These are phyloP conservation scores for Heloderma charlesbogerti DNA, from an alignment of 2,113 vertebrate species.

Conservation along the genomic window DNA sequence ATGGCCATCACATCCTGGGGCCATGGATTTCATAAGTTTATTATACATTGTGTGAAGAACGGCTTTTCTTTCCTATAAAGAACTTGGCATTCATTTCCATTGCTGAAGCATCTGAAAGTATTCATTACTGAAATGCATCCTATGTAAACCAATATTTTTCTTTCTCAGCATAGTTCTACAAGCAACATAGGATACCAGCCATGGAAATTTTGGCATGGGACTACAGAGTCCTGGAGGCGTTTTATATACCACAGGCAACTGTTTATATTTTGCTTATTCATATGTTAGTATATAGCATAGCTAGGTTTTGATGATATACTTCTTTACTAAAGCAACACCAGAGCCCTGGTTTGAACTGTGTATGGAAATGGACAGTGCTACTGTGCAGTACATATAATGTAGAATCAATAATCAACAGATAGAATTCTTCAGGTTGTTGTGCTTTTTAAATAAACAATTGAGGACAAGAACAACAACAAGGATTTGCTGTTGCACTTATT, in stretches of 20 bases:
- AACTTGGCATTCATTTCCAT: not conserved
- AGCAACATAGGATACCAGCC: not conserved
- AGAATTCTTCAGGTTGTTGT: not conserved
- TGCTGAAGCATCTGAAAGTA: not conserved
- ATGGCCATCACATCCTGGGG: not conserved
- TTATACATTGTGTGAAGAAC: not conserved
- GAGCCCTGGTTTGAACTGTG: not conserved
- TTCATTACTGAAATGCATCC: not conserved
- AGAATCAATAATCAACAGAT: not conserved
- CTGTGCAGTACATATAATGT: not conserved
- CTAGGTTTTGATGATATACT: not conserved
- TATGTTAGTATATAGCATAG: not conserved
- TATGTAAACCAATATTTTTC: not conserved
- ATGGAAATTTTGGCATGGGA: not conserved
- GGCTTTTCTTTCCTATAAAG: not conserved
- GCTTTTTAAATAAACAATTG: constrained; percentile 1
- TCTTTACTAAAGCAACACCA: not conserved
- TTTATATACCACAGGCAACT: not conserved
- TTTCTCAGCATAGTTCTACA: constrained; percentile 33
- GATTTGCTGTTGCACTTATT: not conserved
- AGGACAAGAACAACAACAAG: not conserved
- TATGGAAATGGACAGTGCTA: not conserved
- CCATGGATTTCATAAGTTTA: not conserved
- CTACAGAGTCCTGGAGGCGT: not conserved
- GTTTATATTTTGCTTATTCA: rapidly evolving